A percentile compares a stretch with the other conserved stretches of the same genome.
These are phyloP conservation scores for Acleris literana DNA, from an alignment of 2,888 invertebrate genomes.

Conservation along the genomic window DNA sequence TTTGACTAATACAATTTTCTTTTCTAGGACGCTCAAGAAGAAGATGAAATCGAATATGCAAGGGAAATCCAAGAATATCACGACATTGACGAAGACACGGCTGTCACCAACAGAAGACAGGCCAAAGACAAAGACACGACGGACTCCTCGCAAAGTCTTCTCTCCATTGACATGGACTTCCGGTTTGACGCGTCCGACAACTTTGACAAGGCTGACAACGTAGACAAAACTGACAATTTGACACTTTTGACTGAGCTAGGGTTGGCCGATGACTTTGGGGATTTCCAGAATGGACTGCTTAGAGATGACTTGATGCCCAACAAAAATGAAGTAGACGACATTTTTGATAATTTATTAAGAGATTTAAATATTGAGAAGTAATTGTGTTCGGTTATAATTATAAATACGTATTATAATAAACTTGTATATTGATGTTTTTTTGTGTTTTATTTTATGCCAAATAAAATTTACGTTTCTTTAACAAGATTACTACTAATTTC, in stretches of 20 bases:
- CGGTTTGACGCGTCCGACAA: slow-evolving; percentile 53
- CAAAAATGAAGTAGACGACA: slow-evolving; percentile 61
- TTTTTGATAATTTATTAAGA: slow-evolving; percentile 72
- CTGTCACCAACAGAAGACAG: slow-evolving; percentile 64
- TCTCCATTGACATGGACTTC: slow-evolving; percentile 50
- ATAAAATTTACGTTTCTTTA: too few relatives aligned
- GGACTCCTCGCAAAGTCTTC: slow-evolving; percentile 65
- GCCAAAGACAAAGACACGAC: slow-evolving; percentile 65
- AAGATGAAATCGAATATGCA: slow-evolving; percentile 81
- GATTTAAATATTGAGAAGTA: slow-evolving; percentile 66
- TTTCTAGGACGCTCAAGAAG: slow-evolving; percentile 74
- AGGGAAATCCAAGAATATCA: slow-evolving; percentile 78
- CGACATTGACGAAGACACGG: slow-evolving; percentile 68
- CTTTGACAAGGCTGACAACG: slow-evolving; percentile 41
- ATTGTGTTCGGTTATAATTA: slow-evolving; percentile 37
- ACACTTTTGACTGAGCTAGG: slow-evolving; percentile 83
- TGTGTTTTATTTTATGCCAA: slow-evolving; percentile 1
- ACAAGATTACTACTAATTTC: too few relatives aligned
- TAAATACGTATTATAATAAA: slow-evolving; percentile 22
- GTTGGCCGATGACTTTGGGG: slow-evolving; percentile 79
- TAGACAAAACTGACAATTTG: slow-evolving; percentile 56
- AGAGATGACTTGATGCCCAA: slow-evolving; percentile 58
- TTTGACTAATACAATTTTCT: neutral
- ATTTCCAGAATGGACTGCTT: slow-evolving; percentile 70
- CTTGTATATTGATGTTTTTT: slow-evolving; percentile 28